These are phyloP conservation scores for Myodes glareolus DNA, from an alignment of 2,113 vertebrate species.

Conservation along the genomic window DNA sequence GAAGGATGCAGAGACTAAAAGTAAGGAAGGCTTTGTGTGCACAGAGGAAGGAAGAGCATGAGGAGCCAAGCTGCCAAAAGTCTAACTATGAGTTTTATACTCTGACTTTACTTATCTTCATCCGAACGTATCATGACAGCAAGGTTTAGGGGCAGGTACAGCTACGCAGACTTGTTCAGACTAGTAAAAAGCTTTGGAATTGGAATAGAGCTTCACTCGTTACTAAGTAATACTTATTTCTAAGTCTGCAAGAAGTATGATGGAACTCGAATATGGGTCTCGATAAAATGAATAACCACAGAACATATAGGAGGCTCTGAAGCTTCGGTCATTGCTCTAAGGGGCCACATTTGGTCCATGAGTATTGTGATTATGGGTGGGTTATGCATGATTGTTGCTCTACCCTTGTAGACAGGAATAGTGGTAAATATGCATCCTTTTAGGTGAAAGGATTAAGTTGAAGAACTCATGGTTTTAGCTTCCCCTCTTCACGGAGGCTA, in stretches of 20 bases:
- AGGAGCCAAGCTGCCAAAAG: not conserved
- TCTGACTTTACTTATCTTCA: not conserved
- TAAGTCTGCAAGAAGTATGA: not conserved
- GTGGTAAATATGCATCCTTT: not conserved
- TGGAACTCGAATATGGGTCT: not conserved
- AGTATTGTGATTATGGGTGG: not conserved
- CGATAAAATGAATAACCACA: not conserved
- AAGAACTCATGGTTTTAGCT: not conserved
- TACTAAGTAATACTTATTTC: not conserved
- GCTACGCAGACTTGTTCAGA: not conserved
- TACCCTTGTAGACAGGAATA: not conserved
- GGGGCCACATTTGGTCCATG: not conserved
- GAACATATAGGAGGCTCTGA: not conserved
- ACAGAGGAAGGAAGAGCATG: not conserved
- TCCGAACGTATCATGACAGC: not conserved
- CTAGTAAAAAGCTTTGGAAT: constrained; percentile 1
- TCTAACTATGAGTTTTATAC: not conserved
- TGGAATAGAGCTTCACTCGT: not conserved
- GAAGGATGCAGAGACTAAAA: not conserved
- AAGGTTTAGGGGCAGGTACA: not conserved
- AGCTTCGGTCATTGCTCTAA: not conserved
- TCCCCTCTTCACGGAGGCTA: not conserved
- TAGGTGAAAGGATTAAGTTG: not conserved
- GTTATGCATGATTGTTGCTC: not conserved
- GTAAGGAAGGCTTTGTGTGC: not conserved